Evolutionary conservation across 2,113 vertebrate genomes (phyloP).

Genomic region (Grammomys dolichurus): DNA sequence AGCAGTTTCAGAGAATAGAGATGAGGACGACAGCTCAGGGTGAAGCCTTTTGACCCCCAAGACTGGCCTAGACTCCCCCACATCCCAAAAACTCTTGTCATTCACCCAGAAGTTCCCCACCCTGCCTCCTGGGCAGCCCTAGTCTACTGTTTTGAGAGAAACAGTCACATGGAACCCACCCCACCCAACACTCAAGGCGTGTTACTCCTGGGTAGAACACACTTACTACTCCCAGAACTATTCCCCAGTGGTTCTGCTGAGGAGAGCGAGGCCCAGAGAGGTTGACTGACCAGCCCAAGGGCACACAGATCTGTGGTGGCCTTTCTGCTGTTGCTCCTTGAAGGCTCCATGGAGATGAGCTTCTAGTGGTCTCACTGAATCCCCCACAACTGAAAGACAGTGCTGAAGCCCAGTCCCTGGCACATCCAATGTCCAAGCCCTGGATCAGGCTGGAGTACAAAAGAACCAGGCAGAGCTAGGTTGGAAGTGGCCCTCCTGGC

Average conservation of each 20-base stretch:
- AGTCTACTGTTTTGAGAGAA: background rate
- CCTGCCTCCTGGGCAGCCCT: background rate
- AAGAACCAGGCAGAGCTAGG: background rate
- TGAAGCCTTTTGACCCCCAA: background rate
- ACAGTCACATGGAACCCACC: rapidly evolving
- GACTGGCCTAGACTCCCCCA: background rate
- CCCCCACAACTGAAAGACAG: rapidly evolving
- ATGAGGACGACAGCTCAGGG: background rate
- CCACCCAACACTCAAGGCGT: background rate
- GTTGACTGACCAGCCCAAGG: background rate
- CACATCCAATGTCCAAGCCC: background rate
- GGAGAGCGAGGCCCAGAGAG: background rate
- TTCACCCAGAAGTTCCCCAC: background rate
- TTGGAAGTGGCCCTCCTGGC: background rate
- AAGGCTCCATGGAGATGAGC: background rate
- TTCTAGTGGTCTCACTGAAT: background rate
- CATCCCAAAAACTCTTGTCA: background rate
- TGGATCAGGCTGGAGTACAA: background rate
- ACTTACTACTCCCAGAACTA: too few species aligned
- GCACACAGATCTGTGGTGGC: background rate
- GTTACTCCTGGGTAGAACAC: background rate
- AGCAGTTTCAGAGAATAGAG: background rate
- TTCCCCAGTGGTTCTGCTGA: background rate
- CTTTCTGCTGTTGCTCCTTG: background rate
- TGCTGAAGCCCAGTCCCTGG: background rate